Conservation (phyloP, 1,140 invertebrate species). For the Drosophila mauritiana region DNA sequence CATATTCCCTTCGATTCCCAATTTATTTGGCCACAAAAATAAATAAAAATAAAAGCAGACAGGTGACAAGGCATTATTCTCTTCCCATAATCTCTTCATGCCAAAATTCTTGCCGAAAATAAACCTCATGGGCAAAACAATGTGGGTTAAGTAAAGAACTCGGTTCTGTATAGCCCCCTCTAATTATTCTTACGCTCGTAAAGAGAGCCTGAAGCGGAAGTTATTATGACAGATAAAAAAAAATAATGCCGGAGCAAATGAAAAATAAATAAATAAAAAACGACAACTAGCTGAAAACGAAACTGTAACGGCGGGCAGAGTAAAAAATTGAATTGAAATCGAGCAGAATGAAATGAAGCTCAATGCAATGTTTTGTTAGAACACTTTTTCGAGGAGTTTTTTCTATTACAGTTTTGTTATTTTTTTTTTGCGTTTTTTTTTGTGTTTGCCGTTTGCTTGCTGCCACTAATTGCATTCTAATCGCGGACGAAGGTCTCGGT, state of each 20-base stretch:
- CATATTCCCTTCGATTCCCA: neutral
- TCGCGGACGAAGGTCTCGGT: conserved; percentile 73
- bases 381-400: conserved; percentile 44
- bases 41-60: neutral
- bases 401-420: neutral
- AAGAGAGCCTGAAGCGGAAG: conserved; percentile 62
- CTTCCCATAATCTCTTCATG: conserved; percentile 44
- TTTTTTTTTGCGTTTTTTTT: conserved; percentile 48
- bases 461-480: conserved; percentile 80
- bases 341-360: conserved; percentile 51
- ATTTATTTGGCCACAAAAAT: conserved; percentile 21
- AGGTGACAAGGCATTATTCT: conserved; percentile 29
- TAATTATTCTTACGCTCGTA: conserved; percentile 36
- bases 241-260: conserved; percentile 1
- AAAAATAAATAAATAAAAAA: conserved; percentile 9
- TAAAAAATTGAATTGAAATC: conserved; percentile 30
- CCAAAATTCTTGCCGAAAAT: conserved; percentile 34
- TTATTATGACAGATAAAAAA: conserved; percentile 69
- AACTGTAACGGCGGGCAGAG: conserved; percentile 14
- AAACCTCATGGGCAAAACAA: conserved; percentile 10
- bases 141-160: conserved; percentile 52
- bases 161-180: neutral
- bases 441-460: conserved; percentile 25
- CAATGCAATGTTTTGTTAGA: conserved; percentile 48
- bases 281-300: conserved; percentile 33